Evolutionary conservation across 2,888 invertebrate species (phyloP).

Genomic region (Muschampia plurimacula): DNA sequence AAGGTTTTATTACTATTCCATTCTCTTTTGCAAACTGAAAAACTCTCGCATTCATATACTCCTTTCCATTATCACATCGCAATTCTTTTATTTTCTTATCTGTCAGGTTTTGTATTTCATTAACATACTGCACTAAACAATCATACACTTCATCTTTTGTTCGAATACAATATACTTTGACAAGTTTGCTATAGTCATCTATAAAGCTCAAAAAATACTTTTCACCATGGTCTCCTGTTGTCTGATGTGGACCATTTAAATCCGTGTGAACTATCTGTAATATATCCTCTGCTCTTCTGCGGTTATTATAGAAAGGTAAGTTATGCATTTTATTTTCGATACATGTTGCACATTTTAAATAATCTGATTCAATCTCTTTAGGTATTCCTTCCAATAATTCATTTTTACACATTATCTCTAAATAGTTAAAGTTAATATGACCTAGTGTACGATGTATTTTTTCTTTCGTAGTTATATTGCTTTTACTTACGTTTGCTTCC

Average conservation of each 20-base stretch:
- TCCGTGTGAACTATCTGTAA: background rate
- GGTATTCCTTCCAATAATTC: background rate
- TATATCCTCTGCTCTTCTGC: background rate
- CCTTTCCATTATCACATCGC: background rate
- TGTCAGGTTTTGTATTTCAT: background rate
- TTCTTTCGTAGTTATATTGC: background rate
- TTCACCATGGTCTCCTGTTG: background rate
- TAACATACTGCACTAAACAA: background rate
- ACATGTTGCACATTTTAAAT: background rate
- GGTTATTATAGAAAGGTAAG: background rate
- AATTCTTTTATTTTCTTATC: constrained; percentile 1
- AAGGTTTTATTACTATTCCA: background rate
- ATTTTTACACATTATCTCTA: background rate
- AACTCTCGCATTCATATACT: background rate
- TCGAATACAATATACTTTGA: background rate
- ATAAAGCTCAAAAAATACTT: background rate
- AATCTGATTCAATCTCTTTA: background rate
- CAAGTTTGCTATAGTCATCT: background rate
- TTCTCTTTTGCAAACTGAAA: background rate
- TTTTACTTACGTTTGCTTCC: background rate
- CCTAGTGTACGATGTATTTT: background rate
- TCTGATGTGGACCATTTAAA: background rate
- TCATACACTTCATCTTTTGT: background rate
- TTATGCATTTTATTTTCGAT: background rate
- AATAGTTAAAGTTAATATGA: background rate